A percentile compares a stretch with the other conserved stretches of the same genome.
These are phyloP conservation scores for Ia io DNA, from an alignment of 2,113 vertebrate species.

Conservation along the genomic window DNA sequence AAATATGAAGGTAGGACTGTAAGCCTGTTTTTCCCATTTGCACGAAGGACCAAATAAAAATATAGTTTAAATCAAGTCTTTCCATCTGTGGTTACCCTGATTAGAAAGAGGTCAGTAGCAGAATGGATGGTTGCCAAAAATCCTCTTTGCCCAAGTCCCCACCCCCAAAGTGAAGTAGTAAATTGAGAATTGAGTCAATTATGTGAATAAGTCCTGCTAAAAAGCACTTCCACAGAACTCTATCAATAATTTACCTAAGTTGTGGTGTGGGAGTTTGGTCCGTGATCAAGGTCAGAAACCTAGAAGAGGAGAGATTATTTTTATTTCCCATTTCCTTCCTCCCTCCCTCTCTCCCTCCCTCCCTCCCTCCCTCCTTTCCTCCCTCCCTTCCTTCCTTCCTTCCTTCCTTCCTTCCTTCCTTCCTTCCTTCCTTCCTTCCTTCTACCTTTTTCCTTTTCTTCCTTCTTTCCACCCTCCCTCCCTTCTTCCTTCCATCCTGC, in stretches of 20 bases:
- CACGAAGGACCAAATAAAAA: constrained; percentile 34
- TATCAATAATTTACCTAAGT: constrained; percentile 65
- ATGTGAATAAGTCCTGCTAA: constrained; percentile 43
- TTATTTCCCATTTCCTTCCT: neutral
- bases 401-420: accelerated
- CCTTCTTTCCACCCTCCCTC: neutral
- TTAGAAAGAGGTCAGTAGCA: constrained; percentile 49
- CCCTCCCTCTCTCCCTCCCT: neutral
- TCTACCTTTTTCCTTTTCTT: too few species aligned
- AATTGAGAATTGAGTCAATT: constrained; percentile 70
- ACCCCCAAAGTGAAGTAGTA: constrained; percentile 50
- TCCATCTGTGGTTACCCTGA: constrained; percentile 54
- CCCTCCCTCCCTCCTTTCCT: neutral
- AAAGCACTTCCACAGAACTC: constrained; percentile 53
- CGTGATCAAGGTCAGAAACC: constrained; percentile 28
- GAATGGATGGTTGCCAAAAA: constrained; percentile 68
- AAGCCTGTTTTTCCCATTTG: neutral
- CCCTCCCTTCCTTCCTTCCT: too few species aligned
- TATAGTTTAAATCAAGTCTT: constrained; percentile 37
- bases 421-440: accelerated
- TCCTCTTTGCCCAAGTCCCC: constrained; percentile 58
- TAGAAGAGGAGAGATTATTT: neutral
- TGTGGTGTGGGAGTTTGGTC: neutral
- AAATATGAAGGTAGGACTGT: neutral
- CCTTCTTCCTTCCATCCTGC: neutral